Evolutionary conservation across 2,113 vertebrate species (phyloP).

Genomic region (Podarcis raffonei): DNA sequence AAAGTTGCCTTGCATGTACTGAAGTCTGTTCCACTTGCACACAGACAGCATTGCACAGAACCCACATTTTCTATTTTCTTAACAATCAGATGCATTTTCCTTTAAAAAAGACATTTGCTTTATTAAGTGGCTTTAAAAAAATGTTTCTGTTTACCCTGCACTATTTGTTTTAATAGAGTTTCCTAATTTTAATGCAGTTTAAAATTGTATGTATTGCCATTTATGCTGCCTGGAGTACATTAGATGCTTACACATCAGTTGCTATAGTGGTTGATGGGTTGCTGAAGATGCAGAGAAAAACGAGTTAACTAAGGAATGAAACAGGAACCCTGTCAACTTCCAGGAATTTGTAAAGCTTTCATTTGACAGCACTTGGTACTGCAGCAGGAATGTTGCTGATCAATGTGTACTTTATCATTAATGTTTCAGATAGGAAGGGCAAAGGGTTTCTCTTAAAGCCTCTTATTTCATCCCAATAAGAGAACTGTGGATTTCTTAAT

Average conservation of each 20-base stretch:
- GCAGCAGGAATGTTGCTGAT: neutral
- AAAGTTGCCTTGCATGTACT: no score
- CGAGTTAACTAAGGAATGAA: neutral
- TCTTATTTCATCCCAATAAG: neutral
- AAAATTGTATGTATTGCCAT: neutral
- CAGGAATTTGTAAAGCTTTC: neutral
- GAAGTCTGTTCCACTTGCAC: no score
- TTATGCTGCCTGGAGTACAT: neutral
- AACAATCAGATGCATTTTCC: no score
- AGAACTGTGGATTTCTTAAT: slow-evolving; percentile 35
- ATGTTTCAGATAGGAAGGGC: slow-evolving; percentile 3
- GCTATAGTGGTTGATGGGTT: neutral
- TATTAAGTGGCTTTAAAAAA: neutral
- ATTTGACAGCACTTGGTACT: slow-evolving; percentile 6
- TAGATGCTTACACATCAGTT: neutral
- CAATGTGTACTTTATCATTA: neutral
- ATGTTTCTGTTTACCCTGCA: neutral
- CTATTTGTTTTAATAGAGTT: neutral
- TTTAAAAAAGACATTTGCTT: no score
- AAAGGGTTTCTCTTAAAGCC: slow-evolving; percentile 31
- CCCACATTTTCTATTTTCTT: no score
- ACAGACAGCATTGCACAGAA: no score
- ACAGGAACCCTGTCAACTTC: neutral
- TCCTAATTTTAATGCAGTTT: neutral
- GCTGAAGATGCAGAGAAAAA: neutral